Evolutionary conservation across 2,797 vertebrate species (phyloP).

Genomic region (Nannoperca obscura): DNA sequence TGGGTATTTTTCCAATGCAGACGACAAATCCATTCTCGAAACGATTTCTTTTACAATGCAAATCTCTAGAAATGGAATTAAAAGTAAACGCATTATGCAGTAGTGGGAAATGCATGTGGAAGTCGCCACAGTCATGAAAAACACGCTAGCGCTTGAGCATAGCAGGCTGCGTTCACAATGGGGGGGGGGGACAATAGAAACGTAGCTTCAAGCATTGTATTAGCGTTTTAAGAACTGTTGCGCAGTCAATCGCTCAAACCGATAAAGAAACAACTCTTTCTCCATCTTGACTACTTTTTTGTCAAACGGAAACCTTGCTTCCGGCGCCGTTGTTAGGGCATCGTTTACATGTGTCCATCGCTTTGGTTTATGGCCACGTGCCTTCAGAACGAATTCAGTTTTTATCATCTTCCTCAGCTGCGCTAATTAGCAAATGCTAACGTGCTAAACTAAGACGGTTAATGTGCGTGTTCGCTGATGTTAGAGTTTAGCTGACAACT

Average conservation of each 20-base stretch:
- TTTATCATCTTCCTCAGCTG: background rate
- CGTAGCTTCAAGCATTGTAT: background rate
- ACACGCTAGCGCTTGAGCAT: background rate
- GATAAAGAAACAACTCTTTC: background rate
- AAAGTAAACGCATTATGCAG: background rate
- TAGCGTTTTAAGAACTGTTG: background rate
- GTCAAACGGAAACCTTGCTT: no score
- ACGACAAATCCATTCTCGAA: conserved; percentile 3
- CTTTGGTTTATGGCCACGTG: background rate
- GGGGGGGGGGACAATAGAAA: background rate
- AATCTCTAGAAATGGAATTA: background rate
- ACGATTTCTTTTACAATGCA: background rate
- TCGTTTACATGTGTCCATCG: background rate
- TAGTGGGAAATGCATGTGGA: conserved; percentile 1
- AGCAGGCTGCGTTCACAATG: background rate
- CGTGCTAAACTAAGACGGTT: background rate
- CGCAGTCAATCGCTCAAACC: background rate
- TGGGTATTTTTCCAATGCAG: conserved; percentile 55
- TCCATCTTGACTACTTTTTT: background rate
- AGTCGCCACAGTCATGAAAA: background rate
- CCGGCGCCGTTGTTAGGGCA: background rate
- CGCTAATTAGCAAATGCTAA: background rate
- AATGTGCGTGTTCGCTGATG: background rate
- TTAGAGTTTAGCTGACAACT: conserved; percentile 1
- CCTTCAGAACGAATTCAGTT: background rate